A percentile compares a stretch with the other conserved stretches of the same genome.
Evolutionary conservation across 2,888 invertebrate genomes (phyloP).

Genomic region (Protodeltote pygarga): DNA sequence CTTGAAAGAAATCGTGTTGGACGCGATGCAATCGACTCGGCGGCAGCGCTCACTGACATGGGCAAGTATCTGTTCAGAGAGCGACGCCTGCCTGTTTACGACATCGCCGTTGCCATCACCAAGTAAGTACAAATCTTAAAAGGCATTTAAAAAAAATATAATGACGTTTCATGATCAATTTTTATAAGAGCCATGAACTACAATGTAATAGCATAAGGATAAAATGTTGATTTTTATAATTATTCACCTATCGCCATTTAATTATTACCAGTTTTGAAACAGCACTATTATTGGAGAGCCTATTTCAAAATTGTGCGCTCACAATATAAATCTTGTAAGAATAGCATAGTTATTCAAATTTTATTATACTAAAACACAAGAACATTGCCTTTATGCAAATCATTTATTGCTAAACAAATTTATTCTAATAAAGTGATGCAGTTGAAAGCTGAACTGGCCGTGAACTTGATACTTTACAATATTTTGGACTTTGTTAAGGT

Average conservation of each 20-base stretch:
- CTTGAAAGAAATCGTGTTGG: conserved; percentile 97
- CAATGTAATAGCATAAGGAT: background rate
- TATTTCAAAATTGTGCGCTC: conserved; percentile 39
- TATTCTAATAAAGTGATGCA: conserved; percentile 12
- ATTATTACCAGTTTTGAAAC: conserved; percentile 10
- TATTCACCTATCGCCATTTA: background rate
- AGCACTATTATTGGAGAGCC: conserved; percentile 20
- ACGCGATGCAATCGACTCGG: conserved; percentile 97
- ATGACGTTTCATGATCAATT: too few relatives aligned
- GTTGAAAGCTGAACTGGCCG: conserved; percentile 2
- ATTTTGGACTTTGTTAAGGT: background rate
- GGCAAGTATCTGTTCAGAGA: conserved; percentile 98
- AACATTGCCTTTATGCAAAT: conserved; percentile 49
- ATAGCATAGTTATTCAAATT: conserved; percentile 49
- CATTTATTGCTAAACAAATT: conserved; percentile 44
- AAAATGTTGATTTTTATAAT: background rate
- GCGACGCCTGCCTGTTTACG: conserved; percentile 96
- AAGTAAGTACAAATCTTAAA: too few relatives aligned
- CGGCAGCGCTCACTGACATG: conserved; percentile 98
- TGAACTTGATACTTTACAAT: conserved; percentile 16
- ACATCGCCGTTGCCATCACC: conserved; percentile 98
- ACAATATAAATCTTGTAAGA: conserved; percentile 36
- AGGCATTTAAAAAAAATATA: too few relatives aligned
- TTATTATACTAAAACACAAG: conserved; percentile 41
- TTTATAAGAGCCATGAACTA: too few relatives aligned